Evolutionary conservation across 2,797 vertebrate species (phyloP), one percentile per base, ranked within the genome.

Genomic region (Dallia pectoralis): DNA sequence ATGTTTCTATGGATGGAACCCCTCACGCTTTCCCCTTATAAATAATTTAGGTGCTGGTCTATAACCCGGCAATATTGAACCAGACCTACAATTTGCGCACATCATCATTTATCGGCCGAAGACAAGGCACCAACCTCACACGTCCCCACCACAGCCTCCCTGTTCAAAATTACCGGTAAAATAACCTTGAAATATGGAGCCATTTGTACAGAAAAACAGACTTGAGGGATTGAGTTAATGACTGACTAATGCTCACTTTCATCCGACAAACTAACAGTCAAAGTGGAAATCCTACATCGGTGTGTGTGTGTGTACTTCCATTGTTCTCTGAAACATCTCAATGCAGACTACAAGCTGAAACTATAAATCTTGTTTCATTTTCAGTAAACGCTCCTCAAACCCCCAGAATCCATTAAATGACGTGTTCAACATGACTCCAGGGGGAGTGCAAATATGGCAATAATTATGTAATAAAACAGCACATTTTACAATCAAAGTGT

Each of bases 61-160:
- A 22, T 32, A 18, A 47, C 76, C 72, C 74, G 63, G 70, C 69
- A 68, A 56, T 71, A 88, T 82, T 9, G 66, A 86, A 75, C 80
- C 33, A 74, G 77, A 71, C 70, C 73, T 48, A 77, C 80, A 82
- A 85, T 89, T 79, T 89, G 88, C 84, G 87, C 75, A 80, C 84
- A 89, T 87, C 84, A 89, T 87, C 85, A 86, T 81, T 88, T 86
- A 86, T 86, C 44, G 70, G 79, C 81, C 76, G 40, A 44, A 44
- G 40, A 44, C 40, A 14, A 44, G 40, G 40, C 71, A 67, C 29
- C 70, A 69, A 14, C 30, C 59, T 2, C 51, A 44, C 29, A 22
- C 11, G 0, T 62, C 61, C 61, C 6, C 29, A 30, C 81, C 75
- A 84, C 79, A 74, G 77, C 66, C 15, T 22, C 40, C 56, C 69